Base-by-base conservation (phyloP, 2,888 invertebrate genomes). In the Megaustenia siamemsis region DNA sequence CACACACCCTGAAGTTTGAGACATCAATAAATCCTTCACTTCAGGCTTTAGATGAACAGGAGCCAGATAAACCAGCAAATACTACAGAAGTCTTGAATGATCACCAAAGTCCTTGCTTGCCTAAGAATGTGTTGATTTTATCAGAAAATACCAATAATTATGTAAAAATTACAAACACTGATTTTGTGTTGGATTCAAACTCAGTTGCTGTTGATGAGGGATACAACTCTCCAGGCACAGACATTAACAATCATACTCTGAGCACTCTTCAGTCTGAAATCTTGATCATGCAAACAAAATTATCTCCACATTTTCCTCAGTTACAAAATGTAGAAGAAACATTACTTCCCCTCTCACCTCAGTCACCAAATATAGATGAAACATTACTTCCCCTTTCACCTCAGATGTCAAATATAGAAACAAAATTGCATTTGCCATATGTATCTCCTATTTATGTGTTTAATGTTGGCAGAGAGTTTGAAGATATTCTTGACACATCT, bases 141-240 rank as follows among this genome's bases (percentile, higher is more conserved):
- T 71, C 71, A 43, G 43, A 43, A n/a, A 18, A 6, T 18, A 28
- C 15, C 8, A 45, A 10, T 28, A 45, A 45, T 8, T 73, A 73
- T 45, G 45, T 73, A 1, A 45, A 73, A 45, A 28, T 73, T 28
- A 28, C 73, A 45, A 73, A 73, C 49, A 15, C 43, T 1, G 43
- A n/a, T 18, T n/a, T 71, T 40, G 24, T n/a, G 6, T 71, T n/a
- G 3, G 24, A 3, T n/a, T 43, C 71, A 24, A 43, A 71, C n/a
- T 2, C 43, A 38, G 71, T 43, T n/a, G 4, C 71, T n/a, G 71
- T 43, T 43, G 71, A 71, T 71, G 71, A 71, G 43, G 71, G 71
- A n/a, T 71, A 71, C 21, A n/a, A 43, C 35, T 71, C 71, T 43
- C 71, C 71, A 71, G 43, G n/a, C 24, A 24, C 43, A 43, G 43